Percentiles rank a stretch among this genome's conserved stretches.
Conservation (phyloP, 2,888 invertebrate species). For the Dolomedes plantarius region DNA sequence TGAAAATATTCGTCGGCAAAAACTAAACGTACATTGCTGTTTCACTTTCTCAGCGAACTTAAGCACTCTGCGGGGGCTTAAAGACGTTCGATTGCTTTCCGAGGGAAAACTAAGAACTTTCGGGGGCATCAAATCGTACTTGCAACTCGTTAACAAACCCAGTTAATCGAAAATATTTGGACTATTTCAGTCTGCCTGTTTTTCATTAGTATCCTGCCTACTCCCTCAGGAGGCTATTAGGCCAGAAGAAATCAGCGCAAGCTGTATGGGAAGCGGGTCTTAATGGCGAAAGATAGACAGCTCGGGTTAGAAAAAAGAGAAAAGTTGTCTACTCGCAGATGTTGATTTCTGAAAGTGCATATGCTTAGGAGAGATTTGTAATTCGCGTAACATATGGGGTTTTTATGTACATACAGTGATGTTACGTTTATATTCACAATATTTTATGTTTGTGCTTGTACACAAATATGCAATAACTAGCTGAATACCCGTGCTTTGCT, state of each 20-base stretch:
- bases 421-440: too few species aligned
- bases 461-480: too few species aligned
- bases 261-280: background rate
- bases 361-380: too few species aligned
- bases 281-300: background rate
- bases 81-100: background rate
- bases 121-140: background rate
- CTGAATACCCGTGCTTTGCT: too few species aligned
- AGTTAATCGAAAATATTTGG: conserved; percentile 47
- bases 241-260: background rate
- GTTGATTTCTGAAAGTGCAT: too few species aligned
- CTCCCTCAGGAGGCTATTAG: background rate
- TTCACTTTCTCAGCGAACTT: too few species aligned
- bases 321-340: too few species aligned
- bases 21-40: too few species aligned
- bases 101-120: background rate
- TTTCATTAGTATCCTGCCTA: background rate
- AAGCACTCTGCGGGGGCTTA: background rate
- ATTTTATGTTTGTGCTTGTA: too few species aligned
- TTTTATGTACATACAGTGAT: too few species aligned
- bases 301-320: background rate
- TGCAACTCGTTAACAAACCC: conserved; percentile 57
- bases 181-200: conserved; percentile 1
- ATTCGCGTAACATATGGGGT: too few species aligned
- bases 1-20: too few species aligned